Evolutionary conservation across 1,140 invertebrate genomes (phyloP), one percentile per base, ranked within the genome.

Genomic region (Homalodisca vitripennis): DNA sequence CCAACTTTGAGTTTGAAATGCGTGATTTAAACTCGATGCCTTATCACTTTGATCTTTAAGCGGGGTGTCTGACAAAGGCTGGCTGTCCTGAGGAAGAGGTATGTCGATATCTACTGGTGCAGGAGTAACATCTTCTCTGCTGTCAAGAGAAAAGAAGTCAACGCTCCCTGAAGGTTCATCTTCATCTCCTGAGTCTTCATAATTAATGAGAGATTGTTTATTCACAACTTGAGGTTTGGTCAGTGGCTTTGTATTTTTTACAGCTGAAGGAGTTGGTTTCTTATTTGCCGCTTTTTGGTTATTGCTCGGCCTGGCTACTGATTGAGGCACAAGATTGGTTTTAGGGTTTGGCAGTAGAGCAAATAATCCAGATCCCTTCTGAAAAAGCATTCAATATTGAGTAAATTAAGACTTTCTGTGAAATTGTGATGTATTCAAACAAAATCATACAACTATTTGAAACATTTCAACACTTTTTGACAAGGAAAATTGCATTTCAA

Each of bases 141-240:
- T 70, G 29, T 67, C 73, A 31, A 76, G 64, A 20, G 74, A 75
- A 67, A 79, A 77, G 72, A 77, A 78, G 14, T 71, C 73, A 2
- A 76, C 68, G 22, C 78, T 60, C 24, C 41, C 57, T 12, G 48
- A 34, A 1, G 20, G 78, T 73, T 82, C 81, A 3, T 80, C 78
- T 48, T 84, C 83, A 30, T 83, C 82, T 71, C 82, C 81, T 46
- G 80, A 80, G 31, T 82, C 80, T 70, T 78, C 78, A 73, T 77
- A 75, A 24, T 76, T 46, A 32, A 66, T 69, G 20, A 66, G 27
- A 2, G 70, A 65, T 41, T 53, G 62, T 70, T 72, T 71, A 30
- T 65, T 74, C 48, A 48, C 27, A 68, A 65, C 73, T 34, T 22
- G 32, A 60, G 24, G 6, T 65, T 65, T 65, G 51, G 57, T 72